phyloP scores from a whole-genome alignment of 2,113 vertebrate species.

The Lophura nycthemera region DNA sequence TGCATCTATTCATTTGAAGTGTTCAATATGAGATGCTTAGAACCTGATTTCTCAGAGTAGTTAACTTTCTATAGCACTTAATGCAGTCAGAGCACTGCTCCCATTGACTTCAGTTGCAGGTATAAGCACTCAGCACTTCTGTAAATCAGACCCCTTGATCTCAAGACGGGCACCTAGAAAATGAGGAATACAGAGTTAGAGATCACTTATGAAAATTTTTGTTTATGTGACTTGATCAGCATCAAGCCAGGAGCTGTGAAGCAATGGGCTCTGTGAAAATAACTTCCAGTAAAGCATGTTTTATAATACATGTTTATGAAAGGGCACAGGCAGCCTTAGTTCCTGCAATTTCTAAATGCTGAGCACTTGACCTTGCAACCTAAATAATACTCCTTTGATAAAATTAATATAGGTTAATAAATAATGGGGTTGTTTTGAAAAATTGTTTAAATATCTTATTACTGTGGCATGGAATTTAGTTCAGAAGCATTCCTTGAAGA shows the following conservation, averaged over 20 bases:
- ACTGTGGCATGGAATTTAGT: background rate
- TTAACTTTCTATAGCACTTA: slow-evolving; percentile 61
- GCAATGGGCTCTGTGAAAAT: slow-evolving; percentile 10
- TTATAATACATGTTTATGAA: background rate
- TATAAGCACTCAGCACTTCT: slow-evolving; percentile 67
- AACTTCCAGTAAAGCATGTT: background rate
- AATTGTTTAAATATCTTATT: background rate
- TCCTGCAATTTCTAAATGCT: slow-evolving; percentile 50
- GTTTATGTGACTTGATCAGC: slow-evolving; percentile 22
- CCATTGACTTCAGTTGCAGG: slow-evolving; percentile 68
- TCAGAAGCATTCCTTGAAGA: background rate
- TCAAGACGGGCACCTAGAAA: slow-evolving; percentile 70
- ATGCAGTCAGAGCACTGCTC: slow-evolving; percentile 60
- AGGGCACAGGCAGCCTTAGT: slow-evolving; percentile 56
- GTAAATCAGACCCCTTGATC: slow-evolving; percentile 70
- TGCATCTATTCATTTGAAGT: background rate
- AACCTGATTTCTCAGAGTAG: slow-evolving; percentile 50
- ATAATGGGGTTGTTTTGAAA: background rate
- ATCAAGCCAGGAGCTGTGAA: slow-evolving; percentile 10
- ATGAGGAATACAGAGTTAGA: slow-evolving; percentile 69
- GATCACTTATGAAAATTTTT: background rate
- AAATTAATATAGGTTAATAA: background rate
- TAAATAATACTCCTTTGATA: background rate
- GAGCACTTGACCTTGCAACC: slow-evolving; percentile 35
- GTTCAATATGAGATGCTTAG: slow-evolving; percentile 32